Conservation (phyloP, 2,797 vertebrate species). For the Leucoraja ocellata region DNA sequence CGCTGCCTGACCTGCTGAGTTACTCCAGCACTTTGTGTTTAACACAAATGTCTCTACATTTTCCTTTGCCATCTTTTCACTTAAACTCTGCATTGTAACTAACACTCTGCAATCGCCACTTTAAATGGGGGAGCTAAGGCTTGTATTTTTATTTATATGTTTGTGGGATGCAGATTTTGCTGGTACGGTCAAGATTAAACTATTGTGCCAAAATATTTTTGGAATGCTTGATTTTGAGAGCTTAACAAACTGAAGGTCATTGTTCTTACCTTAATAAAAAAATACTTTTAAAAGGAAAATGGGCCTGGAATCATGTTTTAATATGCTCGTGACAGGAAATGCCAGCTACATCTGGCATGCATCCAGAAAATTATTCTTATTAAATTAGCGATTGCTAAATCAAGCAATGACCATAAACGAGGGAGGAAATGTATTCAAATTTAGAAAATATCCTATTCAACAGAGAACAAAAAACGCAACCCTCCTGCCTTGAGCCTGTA, state of each 20-base stretch:
- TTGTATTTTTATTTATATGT: too few species aligned
- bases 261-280: background rate
- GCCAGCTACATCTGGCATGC: background rate
- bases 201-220: background rate
- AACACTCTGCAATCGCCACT: background rate
- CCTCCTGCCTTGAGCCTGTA: background rate
- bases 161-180: too few species aligned
- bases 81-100: background rate
- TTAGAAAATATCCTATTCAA: background rate
- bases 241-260: background rate
- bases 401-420: background rate
- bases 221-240: background rate
- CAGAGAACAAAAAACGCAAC: background rate
- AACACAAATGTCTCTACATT: too few species aligned
- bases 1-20: too few species aligned
- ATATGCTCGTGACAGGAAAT: constrained; percentile 3
- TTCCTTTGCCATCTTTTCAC: background rate
- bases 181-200: background rate
- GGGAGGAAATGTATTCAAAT: background rate
- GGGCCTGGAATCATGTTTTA: background rate
- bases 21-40: too few species aligned
- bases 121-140: background rate
- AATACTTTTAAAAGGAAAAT: background rate
- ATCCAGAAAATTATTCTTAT: constrained; percentile 9
- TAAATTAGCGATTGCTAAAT: background rate